Evolutionary conservation across 2,113 vertebrate species (phyloP), one percentile per base, ranked within the genome.

Genomic region (Crocuta crocuta): DNA sequence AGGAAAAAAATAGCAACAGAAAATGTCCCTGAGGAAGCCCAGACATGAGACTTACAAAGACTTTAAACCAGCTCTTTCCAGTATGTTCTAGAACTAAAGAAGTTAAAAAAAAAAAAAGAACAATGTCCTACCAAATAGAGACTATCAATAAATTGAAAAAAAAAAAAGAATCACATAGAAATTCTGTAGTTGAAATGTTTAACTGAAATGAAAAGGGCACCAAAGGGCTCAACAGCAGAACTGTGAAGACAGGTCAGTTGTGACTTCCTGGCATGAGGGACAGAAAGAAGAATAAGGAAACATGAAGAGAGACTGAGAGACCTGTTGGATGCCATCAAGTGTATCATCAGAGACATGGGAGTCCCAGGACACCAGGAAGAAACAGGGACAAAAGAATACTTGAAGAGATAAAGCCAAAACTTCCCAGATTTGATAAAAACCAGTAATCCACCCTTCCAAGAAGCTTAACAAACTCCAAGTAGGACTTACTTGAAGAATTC

Each of bases 261-360:
- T 33, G 58, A 86, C 66, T 31, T 53, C 43, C 11, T 16, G 76
- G 45, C 50, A 8, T 85, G n/a, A 93, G 61, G 45, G 71, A 66
- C 58, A 89, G 85, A 94, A 81, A 39, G 92, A 45, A 55, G 53
- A 88, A 71, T 71, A 61, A 82, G 55, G 39, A 70, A 94, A 71
- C 50, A 50, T 39, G 43, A 65, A 94, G 53, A 86, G 33, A 87
- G 45, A 87, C 83, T 45, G 31, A 71, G 74, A 45, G 31, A 9
- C 58, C 33, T 71, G 24, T 71, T 23, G 16, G 6, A 10, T 91
- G 39, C 31, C 63, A 48, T 68, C 1, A 68, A 68, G 80, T 53
- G 7, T 33, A 33, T 74, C n/a, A 71, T 4, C 17, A 28, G 16
- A 79, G 71, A 73, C 63, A 39, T 70, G 15, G 35, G 58, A 53